phyloP scores from a whole-genome alignment of 1,140 invertebrate genomes.

The Drosophila ficusphila region DNA sequence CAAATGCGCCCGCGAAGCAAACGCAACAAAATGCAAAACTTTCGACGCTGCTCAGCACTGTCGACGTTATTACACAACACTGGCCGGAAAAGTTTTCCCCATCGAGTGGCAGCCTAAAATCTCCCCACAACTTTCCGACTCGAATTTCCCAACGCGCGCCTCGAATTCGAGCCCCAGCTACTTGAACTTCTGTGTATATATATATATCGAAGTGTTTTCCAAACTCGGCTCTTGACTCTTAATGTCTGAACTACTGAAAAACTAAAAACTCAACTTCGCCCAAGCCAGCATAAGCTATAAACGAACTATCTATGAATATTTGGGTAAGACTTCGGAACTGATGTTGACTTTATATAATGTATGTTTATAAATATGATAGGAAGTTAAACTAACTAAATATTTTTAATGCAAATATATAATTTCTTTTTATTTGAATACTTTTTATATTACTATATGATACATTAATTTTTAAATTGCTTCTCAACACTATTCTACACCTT shows the following conservation, averaged over 20 bases:
- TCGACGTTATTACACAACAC: conserved; percentile 54
- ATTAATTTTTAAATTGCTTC: background rate
- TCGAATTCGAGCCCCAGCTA: conserved; percentile 1
- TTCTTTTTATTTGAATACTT: no score
- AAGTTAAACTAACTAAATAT: no score
- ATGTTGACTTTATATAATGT: no score
- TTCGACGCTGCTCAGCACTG: conserved; percentile 63
- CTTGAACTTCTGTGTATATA: conserved; percentile 15
- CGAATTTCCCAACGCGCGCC: background rate
- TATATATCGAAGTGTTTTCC: conserved; percentile 29
- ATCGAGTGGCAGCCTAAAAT: conserved; percentile 44
- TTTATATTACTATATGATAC: no score
- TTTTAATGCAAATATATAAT: no score
- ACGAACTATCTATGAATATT: conserved; percentile 83
- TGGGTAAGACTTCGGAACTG: conserved; percentile 67
- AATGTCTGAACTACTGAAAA: conserved; percentile 34
- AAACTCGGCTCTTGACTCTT: conserved; percentile 28
- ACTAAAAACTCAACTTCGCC: conserved; percentile 50
- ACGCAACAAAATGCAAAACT: conserved; percentile 77
- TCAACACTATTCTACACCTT: background rate
- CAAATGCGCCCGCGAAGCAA: conserved; percentile 73
- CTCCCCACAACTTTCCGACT: conserved; percentile 20
- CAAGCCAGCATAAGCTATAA: conserved; percentile 41
- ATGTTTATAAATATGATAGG: no score
- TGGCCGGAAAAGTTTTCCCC: conserved; percentile 41